phyloP scores from a whole-genome alignment of 2,113 vertebrate species.

The Desmodus rotundus region DNA sequence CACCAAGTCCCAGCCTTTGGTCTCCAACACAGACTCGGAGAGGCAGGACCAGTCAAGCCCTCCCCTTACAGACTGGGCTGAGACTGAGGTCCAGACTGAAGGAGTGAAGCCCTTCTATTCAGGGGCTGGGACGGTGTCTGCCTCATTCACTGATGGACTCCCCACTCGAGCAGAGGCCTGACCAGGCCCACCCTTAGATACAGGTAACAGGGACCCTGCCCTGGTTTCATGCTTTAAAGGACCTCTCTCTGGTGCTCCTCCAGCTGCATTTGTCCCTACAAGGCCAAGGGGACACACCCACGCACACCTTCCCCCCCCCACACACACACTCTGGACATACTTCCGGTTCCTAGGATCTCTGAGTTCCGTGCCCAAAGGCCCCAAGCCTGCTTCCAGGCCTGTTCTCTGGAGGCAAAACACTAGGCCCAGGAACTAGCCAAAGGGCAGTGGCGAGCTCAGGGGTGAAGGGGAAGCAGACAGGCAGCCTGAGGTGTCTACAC shows the following conservation, averaged over 20 bases:
- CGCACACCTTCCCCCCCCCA: neutral
- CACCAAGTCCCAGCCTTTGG: neutral
- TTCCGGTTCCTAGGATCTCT: neutral
- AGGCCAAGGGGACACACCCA: neutral
- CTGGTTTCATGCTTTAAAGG: neutral
- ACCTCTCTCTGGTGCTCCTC: neutral
- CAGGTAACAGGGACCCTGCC: neutral
- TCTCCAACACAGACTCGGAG: neutral
- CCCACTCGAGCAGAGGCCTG: neutral
- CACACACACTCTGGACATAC: neutral
- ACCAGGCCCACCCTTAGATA: neutral
- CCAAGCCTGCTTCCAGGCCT: neutral
- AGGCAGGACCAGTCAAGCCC: neutral
- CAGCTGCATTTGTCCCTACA: neutral
- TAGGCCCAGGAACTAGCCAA: neutral
- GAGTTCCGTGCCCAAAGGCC: neutral
- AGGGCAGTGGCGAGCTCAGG: neutral
- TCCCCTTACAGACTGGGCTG: neutral
- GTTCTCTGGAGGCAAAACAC: neutral
- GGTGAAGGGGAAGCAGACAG: neutral
- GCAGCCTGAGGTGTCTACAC: neutral
- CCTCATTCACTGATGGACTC: neutral
- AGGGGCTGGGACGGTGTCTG: neutral
- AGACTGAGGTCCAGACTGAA: neutral
- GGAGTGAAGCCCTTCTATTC: neutral